A percentile compares a stretch with the other conserved stretches of the same genome.
These are phyloP conservation scores for Deilephila porcellus DNA, from an alignment of 2,888 invertebrate genomes.

Conservation along the genomic window DNA sequence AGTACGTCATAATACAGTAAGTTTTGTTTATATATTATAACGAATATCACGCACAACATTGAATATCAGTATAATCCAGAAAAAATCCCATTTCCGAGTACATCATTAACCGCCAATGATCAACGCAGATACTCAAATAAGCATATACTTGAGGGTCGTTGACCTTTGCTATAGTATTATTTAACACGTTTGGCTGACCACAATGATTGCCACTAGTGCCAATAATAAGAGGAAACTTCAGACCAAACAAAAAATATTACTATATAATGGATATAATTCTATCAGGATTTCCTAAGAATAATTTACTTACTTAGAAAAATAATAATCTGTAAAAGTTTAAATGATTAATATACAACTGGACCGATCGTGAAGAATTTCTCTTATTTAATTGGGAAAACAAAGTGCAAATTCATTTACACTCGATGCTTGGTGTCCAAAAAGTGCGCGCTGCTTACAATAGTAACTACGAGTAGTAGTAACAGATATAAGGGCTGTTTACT, in stretches of 20 bases:
- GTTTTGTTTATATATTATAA: neutral
- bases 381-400: no score
- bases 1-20: no score
- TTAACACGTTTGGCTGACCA: conserved; percentile 54
- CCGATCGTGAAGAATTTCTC: no score
- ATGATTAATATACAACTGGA: no score
- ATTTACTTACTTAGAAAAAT: no score
- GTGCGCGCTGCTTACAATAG: no score
- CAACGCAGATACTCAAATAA: conserved; percentile 39
- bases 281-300: no score
- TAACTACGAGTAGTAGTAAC: no score
- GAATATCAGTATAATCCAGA: neutral
- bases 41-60: neutral
- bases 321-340: no score
- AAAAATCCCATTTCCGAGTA: conserved; percentile 26
- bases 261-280: neutral
- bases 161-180: conserved; percentile 44
- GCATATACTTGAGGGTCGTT: conserved; percentile 43
- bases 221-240: conserved; percentile 4
- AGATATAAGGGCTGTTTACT: no score
- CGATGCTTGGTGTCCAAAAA: no score
- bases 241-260: conserved; percentile 2
- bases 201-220: conserved; percentile 53
- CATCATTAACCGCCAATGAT: conserved; percentile 39
- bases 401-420: no score